Base-by-base conservation (phyloP, 2,888 invertebrate genomes). In the Antheraea yamamai region DNA sequence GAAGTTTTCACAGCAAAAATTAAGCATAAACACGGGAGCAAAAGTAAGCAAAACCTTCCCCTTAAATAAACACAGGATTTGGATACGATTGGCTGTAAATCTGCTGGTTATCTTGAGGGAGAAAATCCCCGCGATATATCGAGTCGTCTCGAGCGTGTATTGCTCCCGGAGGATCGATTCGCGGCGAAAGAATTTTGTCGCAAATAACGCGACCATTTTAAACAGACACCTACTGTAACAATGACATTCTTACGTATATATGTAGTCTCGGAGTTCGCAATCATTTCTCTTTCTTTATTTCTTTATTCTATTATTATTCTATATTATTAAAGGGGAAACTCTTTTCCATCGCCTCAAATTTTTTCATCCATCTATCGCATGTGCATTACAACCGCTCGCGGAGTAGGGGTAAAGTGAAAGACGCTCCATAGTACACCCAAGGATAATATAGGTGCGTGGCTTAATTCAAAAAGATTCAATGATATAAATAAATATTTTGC, bases 111-210 rank as follows among this genome's bases (percentile, higher is more conserved):
- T 14, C 47, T 64, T 75, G 47, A 61, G 79, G 85, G 82, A 87
- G 86, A 86, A 84, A 84, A 85, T 85, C 85, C 85, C 81, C 83
- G 76, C 79, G 83, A 90, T 91, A 90, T 90, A 91, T 86, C 86
- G 84, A 82, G 84, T 82, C 85, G 85, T 87, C 86, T 85, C 84
- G 84, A 88, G 85, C 86, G 75, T 66, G 75, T 73, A 89, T 85
- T 77, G 87, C 82, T 84, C 89, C 89, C 90, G 77, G 75, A 79
- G 87, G 90, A 84, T 86, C 87, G 82, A 86, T 89, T 85, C 78
- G 76, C 79, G 80, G 75, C 74, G 70, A 81, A 81, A 85, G 84
- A 81, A 85, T 85, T 87, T 85, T 85, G 80, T 78, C 80, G 77
- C 78, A 81, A 83, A 85, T 81, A 82, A 80, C 79, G 78, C 75